Evolutionary conservation across 2,113 vertebrate species (phyloP), one percentile per base, ranked within the genome.

Genomic region (Gnathonemus echidnorhynchus): DNA sequence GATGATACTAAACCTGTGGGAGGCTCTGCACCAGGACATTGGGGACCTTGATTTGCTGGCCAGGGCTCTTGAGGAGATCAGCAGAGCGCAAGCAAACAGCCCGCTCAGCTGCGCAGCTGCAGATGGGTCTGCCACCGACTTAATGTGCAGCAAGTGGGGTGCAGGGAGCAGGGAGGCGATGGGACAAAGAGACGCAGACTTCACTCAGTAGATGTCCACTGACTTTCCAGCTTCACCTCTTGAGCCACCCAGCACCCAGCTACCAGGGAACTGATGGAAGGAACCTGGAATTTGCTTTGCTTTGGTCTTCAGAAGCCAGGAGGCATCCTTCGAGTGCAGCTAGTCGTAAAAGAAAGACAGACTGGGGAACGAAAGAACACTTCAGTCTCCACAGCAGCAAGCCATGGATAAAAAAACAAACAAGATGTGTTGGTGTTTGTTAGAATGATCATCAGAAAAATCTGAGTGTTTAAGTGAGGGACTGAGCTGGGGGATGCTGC

Each of bases 1-100:
- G 0, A 97, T 98, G 94, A 98, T 99, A 91, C 95, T 99, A 94
- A 98, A 97, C 95, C 97, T 99, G 90, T 99, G 98, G 98, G 98
- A 99, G 94, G 98, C 98, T 24, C 96, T 96, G 48, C 97, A 99
- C 94, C 98, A 98, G 88, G 97, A 98, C 7, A 95, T 97, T 3
- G 97, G 97, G 8, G 97, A 99, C 93, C 97, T 99, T 66, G 97
- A 99, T 96, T 98, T 97, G 89, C 95, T 99, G 35, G 98, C 97
- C 93, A 97, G 97, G 88, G 97, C 98, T 87, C 96, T 98, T 58
- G 97, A 98, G 93, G 98, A 99, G 89, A 99, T 99, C 70, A 96
- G 97, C 90, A 97, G 97, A 95, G 97, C 97, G 92, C 97, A 97
- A 93, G 96, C 94, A 45, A 95, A 96, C 91, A 93, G 94, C 49